Conservation (phyloP, 2,888 invertebrate genomes). For the Arrhopalites spinosus region DNA sequence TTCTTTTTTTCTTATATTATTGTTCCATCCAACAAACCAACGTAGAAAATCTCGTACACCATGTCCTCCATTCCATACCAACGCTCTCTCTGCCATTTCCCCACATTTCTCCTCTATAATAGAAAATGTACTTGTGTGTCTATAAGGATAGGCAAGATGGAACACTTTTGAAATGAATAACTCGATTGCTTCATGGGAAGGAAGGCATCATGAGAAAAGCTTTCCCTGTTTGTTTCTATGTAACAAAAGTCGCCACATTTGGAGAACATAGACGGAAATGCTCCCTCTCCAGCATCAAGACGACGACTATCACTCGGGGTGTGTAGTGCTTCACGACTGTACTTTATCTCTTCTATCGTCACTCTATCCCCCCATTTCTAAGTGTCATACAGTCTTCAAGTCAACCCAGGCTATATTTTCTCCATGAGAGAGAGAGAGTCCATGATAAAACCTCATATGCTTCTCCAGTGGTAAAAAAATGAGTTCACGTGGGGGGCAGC, state of each 20-base stretch:
- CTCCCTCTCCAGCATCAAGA: background rate
- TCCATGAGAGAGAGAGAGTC: too few species aligned
- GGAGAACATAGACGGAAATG: background rate
- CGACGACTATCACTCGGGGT: background rate
- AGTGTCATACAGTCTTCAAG: background rate
- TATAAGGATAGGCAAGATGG: background rate
- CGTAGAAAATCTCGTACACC: too few species aligned
- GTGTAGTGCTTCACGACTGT: too few species aligned
- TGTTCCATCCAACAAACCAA: background rate
- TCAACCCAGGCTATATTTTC: background rate
- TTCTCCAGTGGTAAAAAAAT: background rate
- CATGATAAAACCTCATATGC: too few species aligned
- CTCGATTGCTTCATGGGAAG: slow-evolving; percentile 29
- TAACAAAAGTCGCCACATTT: slow-evolving; percentile 15
- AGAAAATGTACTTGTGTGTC: background rate
- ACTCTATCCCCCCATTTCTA: background rate
- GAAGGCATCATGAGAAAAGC: slow-evolving; percentile 14
- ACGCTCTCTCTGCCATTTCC: background rate
- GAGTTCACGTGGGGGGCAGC: background rate
- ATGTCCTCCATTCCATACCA: background rate
- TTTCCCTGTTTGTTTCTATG: background rate
- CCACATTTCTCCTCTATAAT: too few species aligned
- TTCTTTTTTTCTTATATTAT: background rate
- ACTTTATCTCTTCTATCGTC: background rate
- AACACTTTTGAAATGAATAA: slow-evolving; percentile 22